Evolutionary conservation across 1,140 invertebrate species (phyloP), one percentile per base, ranked within the genome.

Genomic region (fruit fly (Drosophila melanogaster)): DNA sequence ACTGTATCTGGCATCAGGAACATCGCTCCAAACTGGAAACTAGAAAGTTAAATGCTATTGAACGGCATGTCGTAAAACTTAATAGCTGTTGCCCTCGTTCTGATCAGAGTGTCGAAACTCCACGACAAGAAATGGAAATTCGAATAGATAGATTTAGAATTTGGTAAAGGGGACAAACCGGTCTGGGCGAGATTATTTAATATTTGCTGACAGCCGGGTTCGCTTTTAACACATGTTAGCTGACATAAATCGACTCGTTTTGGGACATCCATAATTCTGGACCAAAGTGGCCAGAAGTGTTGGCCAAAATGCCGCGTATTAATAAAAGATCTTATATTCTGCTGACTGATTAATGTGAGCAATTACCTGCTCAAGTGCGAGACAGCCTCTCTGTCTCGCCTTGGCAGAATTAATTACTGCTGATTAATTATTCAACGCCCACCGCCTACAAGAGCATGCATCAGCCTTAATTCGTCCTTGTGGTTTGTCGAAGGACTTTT

Each of bases 271-370:
- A 62, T 77, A 77, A 73, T 41, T 57, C 66, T 55, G 55, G 35
- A 15, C 55, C 26, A 22, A 55, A 41, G 38, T 50, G 57, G 50
- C 51, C 51, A 22, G 40, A 24, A 40, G 58, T 54, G 37, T 65
- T 64, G 37, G 41, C 54, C 43, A 22, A 64, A 56, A 55, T 53
- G 50, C 47, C 15, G 55, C 47, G 47, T 71, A 54, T 71, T 71
- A 71, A 73, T 73, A 61, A 22, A 44, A 73, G 49, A 73, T 73
- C 70, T 46, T 47, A 77, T 49, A 64, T 59, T 30, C 46, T 22
- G 40, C 54, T 62, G 38, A 19, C 41, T 86, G 79, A 87, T 87
- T 87, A 73, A 86, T 87, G 64, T 54, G 62, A 15, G 61, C 70
- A 87, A 76, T 87, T 87, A 79, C 38, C 37, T 49, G 49, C 19